Base-by-base conservation (phyloP, 2,797 vertebrate species). In the Arrhamphus sclerolepis region DNA sequence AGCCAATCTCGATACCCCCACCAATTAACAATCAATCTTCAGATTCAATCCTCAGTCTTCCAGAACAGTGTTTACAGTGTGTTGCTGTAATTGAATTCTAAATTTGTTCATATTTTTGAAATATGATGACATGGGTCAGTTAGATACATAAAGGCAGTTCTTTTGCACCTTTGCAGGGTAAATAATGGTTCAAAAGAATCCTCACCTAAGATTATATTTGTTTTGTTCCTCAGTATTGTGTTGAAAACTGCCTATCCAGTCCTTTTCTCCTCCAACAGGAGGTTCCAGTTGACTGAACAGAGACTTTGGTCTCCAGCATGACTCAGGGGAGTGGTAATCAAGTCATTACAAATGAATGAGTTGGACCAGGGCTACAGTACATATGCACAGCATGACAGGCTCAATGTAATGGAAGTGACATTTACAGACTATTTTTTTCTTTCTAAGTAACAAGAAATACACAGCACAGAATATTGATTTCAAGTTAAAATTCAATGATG, bases 311-410 rank as follows among this genome's bases (percentile, higher is more conserved):
- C 79, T 88, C 75, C 84, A 71, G 55, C 66, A 31, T 66, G 66
- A 80, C 83, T 89, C 86, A 62, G 48, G 83, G 87, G 85, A 91
- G 72, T 84, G 82, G 80, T 87, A 81, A 82, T 80, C 41, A 29
- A 75, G 78, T 89, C 80, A 88, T 91, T 88, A 89, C 63, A 87
- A 88, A 89, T 89, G 78, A 89, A 89, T 81, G 83, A 89, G 68
- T 53, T n/a, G 46, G 72, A 66, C 77, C 43, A 55, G 63, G 69
- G 81, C 76, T 70, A 78, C 69, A 70, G 77, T 71, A 79, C 77
- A 67, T 69, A 81, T 80, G 72, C 73, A 77, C 70, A 85, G 82
- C 77, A 69, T 39, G 70, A 73, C 71, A 85, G 75, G 72, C 72
- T 46, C 66, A 52, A 69, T 61, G 72, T 81, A 85, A 88, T 63